Evolutionary conservation across 2,113 vertebrate species (phyloP).

Genomic region (Heterocephalus glaber): DNA sequence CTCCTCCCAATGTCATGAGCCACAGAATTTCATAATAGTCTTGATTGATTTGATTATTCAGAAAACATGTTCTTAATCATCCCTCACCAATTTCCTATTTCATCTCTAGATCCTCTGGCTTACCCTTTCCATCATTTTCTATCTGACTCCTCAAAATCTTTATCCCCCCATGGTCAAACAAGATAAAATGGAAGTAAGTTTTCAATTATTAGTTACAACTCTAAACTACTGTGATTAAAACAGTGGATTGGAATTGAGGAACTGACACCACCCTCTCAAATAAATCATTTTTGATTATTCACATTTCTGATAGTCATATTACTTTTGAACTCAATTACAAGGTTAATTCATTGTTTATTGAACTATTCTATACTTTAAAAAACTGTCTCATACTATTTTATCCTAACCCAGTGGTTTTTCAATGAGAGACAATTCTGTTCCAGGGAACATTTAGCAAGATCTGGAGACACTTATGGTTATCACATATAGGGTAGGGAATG

Average conservation of each 20-base stretch:
- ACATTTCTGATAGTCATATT: conserved; percentile 58
- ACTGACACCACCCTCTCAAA: conserved; percentile 39
- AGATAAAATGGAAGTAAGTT: background rate
- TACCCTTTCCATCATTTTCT: background rate
- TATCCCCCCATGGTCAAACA: background rate
- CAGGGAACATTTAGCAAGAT: background rate
- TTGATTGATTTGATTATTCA: conserved; percentile 55
- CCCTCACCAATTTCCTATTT: conserved; percentile 38
- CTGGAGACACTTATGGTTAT: background rate
- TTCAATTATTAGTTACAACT: conserved; percentile 41
- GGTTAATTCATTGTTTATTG: conserved; percentile 4
- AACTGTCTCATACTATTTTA: conserved; percentile 10
- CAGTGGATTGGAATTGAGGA: background rate
- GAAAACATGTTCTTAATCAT: conserved; percentile 63
- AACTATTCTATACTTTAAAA: background rate
- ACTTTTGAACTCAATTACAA: conserved; percentile 51
- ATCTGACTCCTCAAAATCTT: conserved; percentile 35
- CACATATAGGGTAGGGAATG: background rate
- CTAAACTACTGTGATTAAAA: conserved; percentile 44
- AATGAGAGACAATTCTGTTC: background rate
- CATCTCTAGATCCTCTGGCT: conserved; percentile 18
- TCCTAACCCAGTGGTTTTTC: background rate
- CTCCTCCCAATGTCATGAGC: background rate
- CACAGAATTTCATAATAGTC: conserved; percentile 42
- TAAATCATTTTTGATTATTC: conserved; percentile 53